Evolutionary conservation across 64 coral and sea anemone species (phyloP), one percentile per base, ranked within the genome.

Genomic region (Exaiptasia diaphana): DNA sequence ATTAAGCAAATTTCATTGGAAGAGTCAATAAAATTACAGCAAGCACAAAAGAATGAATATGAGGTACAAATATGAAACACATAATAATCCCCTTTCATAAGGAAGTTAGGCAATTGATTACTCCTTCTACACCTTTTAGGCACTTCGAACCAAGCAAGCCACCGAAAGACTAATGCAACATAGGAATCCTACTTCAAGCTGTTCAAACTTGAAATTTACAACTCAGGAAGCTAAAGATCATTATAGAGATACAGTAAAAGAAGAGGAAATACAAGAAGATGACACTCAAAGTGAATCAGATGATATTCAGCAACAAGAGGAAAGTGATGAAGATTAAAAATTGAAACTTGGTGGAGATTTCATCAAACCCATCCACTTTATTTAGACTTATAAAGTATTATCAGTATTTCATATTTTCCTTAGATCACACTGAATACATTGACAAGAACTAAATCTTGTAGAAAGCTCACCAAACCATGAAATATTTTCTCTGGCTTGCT

Each of bases 1-100:
- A 21, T 61, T 29, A 87, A 87, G 40, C 43, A 44, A 53, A 5
- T 87, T 12, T 78, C 84, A 39, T 54, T 78, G 11, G 84, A 87
- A 42, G 57, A 87, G 49, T 87, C 84, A 22, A 68, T 50, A 39
- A 26, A 78, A 64, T 43, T 87, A 8, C 50, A 67, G 55, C 84
- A 77, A 68, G 58, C 77, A 24, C 84, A 87, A 67, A 64, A 76
- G 20, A 76, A 87, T 7, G 36, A 49, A 38, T 56, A 77, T 0
- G 64, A 87, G 84, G 84, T 87, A n/a, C n/a, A 64, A 27, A 46
- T 21, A 18, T 31, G 11, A 81, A 45, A 2, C 32, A 35, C 14
- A 35, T 35, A 64, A 37, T 37, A 20, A 15, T 14, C 50, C 50
- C 2, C 36, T 72, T 41, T 43, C n/a, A 73, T 43, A 13, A 25